Evolutionary conservation across 2,797 vertebrate genomes (phyloP).

Genomic region (Iguana delicatissima): DNA sequence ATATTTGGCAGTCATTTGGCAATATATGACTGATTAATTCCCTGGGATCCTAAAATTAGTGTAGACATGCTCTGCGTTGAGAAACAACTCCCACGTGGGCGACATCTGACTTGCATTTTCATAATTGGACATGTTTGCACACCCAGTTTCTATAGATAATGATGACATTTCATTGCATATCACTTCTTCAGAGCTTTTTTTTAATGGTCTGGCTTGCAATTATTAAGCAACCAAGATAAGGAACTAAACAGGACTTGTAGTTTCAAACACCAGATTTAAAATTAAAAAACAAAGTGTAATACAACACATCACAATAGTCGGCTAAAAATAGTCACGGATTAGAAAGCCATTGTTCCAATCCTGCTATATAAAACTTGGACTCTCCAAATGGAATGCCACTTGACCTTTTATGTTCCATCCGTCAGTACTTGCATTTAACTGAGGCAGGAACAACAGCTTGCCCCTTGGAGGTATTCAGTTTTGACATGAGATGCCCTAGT

Average conservation of each 20-base stretch:
- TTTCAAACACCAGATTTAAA: constrained; percentile 57
- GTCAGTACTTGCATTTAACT: constrained; percentile 75
- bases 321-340: constrained; percentile 85
- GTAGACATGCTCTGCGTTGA: constrained; percentile 8
- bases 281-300: constrained; percentile 14
- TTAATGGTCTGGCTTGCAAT: constrained; percentile 47
- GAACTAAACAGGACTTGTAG: constrained; percentile 39
- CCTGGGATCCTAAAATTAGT: constrained; percentile 12
- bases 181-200: constrained; percentile 29
- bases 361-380: constrained; percentile 79
- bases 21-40: background rate
- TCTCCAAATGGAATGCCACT: constrained; percentile 78
- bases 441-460: constrained; percentile 60
- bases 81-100: constrained; percentile 22
- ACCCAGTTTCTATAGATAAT: constrained; percentile 45
- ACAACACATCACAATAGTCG: constrained; percentile 58
- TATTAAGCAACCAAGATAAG: constrained; percentile 59
- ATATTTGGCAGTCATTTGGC: background rate
- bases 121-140: constrained; percentile 11
- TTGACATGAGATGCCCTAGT: constrained; percentile 65
- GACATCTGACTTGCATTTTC: constrained; percentile 19
- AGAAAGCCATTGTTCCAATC: constrained; percentile 80
- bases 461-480: constrained; percentile 54
- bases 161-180: constrained; percentile 27
- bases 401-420: constrained; percentile 72